phyloP scores from a whole-genome alignment of 53 echinoderm and acorn worm species.

The Holothuria scabra region DNA sequence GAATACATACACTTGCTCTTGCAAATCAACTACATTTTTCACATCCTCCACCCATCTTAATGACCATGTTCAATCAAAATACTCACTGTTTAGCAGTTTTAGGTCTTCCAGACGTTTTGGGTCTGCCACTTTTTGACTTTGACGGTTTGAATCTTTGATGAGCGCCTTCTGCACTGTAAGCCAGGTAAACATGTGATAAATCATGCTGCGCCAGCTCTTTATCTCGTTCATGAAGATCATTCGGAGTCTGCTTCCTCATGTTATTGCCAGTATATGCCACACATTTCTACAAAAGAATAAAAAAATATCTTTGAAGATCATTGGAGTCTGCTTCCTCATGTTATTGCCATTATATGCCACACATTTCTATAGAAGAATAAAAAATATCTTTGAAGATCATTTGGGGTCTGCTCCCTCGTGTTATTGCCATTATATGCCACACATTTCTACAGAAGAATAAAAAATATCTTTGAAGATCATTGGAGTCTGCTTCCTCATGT shows the following conservation, averaged over 20 bases:
- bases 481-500: conserved; percentile 98
- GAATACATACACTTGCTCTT: too few relatives aligned
- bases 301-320: conserved; percentile 62
- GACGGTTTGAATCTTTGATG: conserved; percentile 69
- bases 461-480: conserved; percentile 68
- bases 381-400: too few relatives aligned
- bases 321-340: too few relatives aligned
- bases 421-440: neutral
- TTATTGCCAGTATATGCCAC: conserved; percentile 98
- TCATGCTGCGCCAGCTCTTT: conserved; percentile 79
- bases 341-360: neutral
- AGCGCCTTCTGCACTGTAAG: conserved; percentile 81
- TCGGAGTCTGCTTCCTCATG: conserved; percentile 96
- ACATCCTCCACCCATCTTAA: too few relatives aligned
- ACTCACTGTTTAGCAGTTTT: conserved; percentile 76
- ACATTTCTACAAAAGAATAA: conserved; percentile 78
- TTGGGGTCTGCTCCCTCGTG: too few relatives aligned
- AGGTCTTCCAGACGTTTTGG: conserved; percentile 84
- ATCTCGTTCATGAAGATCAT: conserved; percentile 78
- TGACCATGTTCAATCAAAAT: too few relatives aligned
- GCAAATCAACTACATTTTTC: too few relatives aligned
- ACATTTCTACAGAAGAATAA: too few relatives aligned
- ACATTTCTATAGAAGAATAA: too few relatives aligned
- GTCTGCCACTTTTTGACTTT: conserved; percentile 65
- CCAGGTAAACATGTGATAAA: conserved; percentile 88